Base-by-base conservation (phyloP, 2,113 vertebrate genomes). In the Phaethornis superciliosus region DNA sequence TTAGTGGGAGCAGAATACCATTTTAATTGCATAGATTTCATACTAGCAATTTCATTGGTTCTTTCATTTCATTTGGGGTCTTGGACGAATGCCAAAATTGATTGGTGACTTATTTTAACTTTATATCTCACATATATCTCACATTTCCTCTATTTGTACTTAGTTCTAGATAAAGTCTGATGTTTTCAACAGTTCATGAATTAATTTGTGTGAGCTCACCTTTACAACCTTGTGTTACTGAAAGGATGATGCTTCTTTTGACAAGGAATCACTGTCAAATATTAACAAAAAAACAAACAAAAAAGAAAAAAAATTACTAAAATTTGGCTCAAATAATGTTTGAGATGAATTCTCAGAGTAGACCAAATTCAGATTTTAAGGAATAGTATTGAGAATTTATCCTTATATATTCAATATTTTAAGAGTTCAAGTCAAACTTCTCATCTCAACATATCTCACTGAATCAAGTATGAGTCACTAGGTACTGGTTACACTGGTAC, bases 21-120 rank as follows among this genome's bases (percentile, higher is more conserved):
- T 55, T 94, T 88, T 82, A 94, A 90, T 92, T 92, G 81, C 23
- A 40, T 62, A n/a, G 24, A 77, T 90, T 89, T 84, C 35, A 24
- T 85, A 59, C 37, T 47, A 82, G 9, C 33, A 51, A 12, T 65
- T 33, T 95, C 35, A 62, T 89, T 91, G 79, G 33, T 85, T 76
- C 67, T 77, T 77, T 59, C 42, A 70, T 87, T 91, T 92, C 35
- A 63, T 23, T 26, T 11, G 7, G 35, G 71, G 67, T 81, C 51
- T 95, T 93, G 72, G 55, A 72, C 24, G 63, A 88, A 67, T 81
- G 62, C 23, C 47, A 40, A 33, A 49, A 28, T 20, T 77, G 28
- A 46, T 62, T 46, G 42, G 18, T 86, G 52, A 51, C 30, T 89
- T 89, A 72, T 78, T 80, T 63, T 60, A 84, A 68, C 47, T 62